Base-by-base conservation (phyloP, 2,113 vertebrate species). In the Raja brachyura region DNA sequence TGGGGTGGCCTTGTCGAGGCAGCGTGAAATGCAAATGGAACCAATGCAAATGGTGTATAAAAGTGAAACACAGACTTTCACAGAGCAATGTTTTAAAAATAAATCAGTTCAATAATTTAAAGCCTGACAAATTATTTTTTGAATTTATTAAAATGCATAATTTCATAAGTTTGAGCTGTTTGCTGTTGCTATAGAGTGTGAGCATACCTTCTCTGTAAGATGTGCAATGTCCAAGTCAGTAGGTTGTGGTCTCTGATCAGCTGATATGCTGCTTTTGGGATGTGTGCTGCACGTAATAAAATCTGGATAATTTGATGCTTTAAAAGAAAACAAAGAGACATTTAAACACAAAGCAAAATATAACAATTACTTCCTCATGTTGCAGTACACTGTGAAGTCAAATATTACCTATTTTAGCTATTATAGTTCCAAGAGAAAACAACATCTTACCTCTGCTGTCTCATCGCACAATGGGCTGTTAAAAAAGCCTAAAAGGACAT, bases 281-380 rank as follows among this genome's bases (percentile, higher is more conserved):
- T 95, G 77, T 0, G 94, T 20, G 97, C 97, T 0, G 97, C 96
- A 66, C 94, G 96, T 54, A 96, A 95, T 0, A 99, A 14, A 79
- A 98, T 96, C 77, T 97, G 96, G 93, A 99, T 93, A 93, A 99
- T 97, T 95, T 95, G 97, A 59, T 94, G 94, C 98, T 99, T 93
- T 81, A 95, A 93, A 95, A 4, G 92, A 73, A 25, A 18, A 33
- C 33, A 10, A 56, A 79, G 16, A 31, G 28, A 48, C 10, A 59
- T 93, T 78, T 75, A 68, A 78, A 63, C 39, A 20, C 48, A 28
- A 66, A 61, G n/a, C 18, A 5, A 77, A 76, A 14, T 93, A 48
- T 75, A 93, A 75, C 83, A 88, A 66, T 88, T 25, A 61, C 28
- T 4, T 31, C 13, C 31, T 85, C 3, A 25, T 85, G 25, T 28